Evolutionary conservation across 2,797 vertebrate genomes (phyloP), one percentile per base, ranked within the genome.

Genomic region (Fratercula arctica): DNA sequence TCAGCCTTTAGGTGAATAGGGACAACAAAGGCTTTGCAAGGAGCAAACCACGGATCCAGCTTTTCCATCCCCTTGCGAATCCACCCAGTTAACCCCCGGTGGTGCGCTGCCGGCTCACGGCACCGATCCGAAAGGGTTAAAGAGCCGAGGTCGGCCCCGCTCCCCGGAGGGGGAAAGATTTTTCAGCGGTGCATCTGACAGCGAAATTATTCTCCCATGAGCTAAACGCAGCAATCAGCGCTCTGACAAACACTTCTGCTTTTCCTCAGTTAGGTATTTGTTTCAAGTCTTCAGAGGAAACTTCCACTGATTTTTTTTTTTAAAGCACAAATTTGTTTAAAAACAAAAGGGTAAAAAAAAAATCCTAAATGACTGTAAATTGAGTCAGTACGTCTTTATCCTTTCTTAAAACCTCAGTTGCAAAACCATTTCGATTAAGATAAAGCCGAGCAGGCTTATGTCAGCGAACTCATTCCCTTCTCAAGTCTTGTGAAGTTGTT

Each of bases 221-320:
- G 96, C 93, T 95, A 93, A 95, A 95, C 28, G 92, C 92, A 92
- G 96, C 91, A 96, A 97, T 96, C 97, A 97, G 68, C 26, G 92
- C 95, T 97, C 96, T 91, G 95, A 94, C 95, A 96, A 93, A 96
- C 85, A 85, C 91, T 96, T 95, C 95, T 97, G 97, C 91, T 98
- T 97, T 96, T 95, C 92, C 94, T 97, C 97, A 97, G 76, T 60
- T 76, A 64, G 66, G 70, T 89, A 87, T 90, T 93, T 94, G 92
- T 95, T 95, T 96, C 90, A 96, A 96, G 93, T 93, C 89, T 94
- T 95, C 78, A 45, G 72, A 95, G 41, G 69, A 93, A 95, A 91
- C 69, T 81, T 89, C 68, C 59, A 68, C 50, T 3, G 29, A 33
- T 66, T 84, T 77, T 89, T 93, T 91, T 92, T 74, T 46, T 20